These are phyloP conservation scores for Heliconius himera DNA, from an alignment of 1,140 invertebrate genomes.

Conservation along the genomic window DNA sequence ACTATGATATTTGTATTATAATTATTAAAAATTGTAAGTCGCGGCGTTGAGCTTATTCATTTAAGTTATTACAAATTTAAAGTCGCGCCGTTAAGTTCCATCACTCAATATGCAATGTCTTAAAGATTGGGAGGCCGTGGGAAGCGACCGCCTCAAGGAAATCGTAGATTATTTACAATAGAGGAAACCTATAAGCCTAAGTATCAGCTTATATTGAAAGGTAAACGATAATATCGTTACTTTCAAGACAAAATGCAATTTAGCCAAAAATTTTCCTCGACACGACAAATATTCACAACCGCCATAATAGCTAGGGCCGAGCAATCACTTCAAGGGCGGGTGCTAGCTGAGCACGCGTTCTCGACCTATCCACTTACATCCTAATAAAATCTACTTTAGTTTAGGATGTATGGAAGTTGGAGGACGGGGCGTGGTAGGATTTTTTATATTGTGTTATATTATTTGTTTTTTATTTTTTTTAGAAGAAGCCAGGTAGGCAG, in stretches of 20 bases:
- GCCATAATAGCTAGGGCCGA: neutral
- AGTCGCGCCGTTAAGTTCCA: neutral
- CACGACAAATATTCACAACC: conserved; percentile 4
- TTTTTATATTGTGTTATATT: too few species aligned
- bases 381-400: conserved; percentile 2
- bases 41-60: too few species aligned
- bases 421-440: neutral
- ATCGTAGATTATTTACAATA: too few species aligned
- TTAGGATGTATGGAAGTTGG: neutral
- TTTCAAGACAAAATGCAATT: neutral
- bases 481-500: too few species aligned
- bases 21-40: too few species aligned
- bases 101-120: too few species aligned
- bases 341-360: conserved; percentile 13
- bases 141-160: too few species aligned
- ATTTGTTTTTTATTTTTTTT: too few species aligned
- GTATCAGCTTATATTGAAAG: neutral
- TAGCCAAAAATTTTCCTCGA: neutral
- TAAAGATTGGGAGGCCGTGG: too few species aligned
- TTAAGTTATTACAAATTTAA: too few species aligned
- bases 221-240: neutral
- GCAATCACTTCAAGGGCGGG: conserved; percentile 5
- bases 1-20: too few species aligned
- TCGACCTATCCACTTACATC: conserved; percentile 4
- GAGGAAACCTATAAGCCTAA: too few species aligned